Base-by-base conservation (phyloP, 1,140 invertebrate species). In the Drosophila nannoptera region DNA sequence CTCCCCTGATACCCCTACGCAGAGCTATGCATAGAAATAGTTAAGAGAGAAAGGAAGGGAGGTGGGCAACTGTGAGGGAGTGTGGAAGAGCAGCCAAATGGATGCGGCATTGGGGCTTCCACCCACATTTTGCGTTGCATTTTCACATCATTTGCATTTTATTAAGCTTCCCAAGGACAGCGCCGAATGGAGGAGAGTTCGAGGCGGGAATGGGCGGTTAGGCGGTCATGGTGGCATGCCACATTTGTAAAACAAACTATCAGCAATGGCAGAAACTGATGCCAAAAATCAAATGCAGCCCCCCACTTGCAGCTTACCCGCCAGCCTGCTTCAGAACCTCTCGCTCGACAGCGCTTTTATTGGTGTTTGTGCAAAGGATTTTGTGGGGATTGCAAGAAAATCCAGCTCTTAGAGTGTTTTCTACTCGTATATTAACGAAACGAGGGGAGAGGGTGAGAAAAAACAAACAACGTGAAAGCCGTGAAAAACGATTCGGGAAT, bases 401-500 rank as follows among this genome's bases (percentile, higher is more conserved):
- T 43, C 12, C 40, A 7, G 12, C 40, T 43, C 40, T 61, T 50
- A n/a, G 16, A n/a, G 32, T 12, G 35, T 35, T 33, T 40, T 43
- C 29, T 7, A 36, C 49, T 52, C 49, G 16, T n/a, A 16, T 38
- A 22, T n/a, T 9, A 48, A 29, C 16, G 11, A 5, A 46, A 43
- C 12, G 5, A 7, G 11, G 6, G 5, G 32, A 5, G 5, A 7
- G 11, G 6, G 5, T 22, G 0, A 43, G 7, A 32, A 4, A 14
- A 14, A 9, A 3, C 22, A 33, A 36, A 40, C 11, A 49, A 50
- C 5, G 7, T 33, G 11, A 43, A 16, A 52, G 14, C 36, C 48
- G 14, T 6, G 29, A 7, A 35, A 63, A 80, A 72, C 77, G 74
- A 52, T 64, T 67, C 42, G 87, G 87, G 78, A 87, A 83, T 73